These are phyloP conservation scores for Baryphthengus martii DNA, from an alignment of 2,113 vertebrate species.

Conservation along the genomic window DNA sequence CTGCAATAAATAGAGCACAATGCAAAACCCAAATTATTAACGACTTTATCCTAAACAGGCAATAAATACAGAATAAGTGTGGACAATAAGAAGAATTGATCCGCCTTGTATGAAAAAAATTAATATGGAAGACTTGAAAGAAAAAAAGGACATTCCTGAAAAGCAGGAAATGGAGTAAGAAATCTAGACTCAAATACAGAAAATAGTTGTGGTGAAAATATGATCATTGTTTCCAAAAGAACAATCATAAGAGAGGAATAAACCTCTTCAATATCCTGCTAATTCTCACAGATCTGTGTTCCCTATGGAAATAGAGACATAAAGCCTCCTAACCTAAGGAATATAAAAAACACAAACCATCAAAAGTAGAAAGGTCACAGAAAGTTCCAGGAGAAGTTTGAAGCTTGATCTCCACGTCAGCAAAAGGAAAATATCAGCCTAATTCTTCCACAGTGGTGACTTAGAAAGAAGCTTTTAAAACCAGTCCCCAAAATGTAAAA, in stretches of 20 bases:
- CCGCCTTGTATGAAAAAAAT: neutral
- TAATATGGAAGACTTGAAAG: neutral
- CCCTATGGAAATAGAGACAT: conserved; percentile 37
- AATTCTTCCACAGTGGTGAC: conserved; percentile 25
- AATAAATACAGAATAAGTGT: neutral
- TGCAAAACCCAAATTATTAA: neutral
- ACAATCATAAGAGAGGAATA: neutral
- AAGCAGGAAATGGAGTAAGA: neutral
- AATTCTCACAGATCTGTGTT: conserved; percentile 58
- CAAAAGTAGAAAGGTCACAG: conserved; percentile 62
- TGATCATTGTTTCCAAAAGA: conserved; percentile 8
- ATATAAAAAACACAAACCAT: conserved; percentile 47
- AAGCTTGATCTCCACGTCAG: conserved; percentile 54
- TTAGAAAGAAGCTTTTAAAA: conserved; percentile 50
- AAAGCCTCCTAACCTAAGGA: conserved; percentile 31
- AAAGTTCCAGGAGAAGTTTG: conserved; percentile 50
- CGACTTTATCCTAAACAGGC: neutral
- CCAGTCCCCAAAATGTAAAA: conserved; percentile 12
- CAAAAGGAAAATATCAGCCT: conserved; percentile 30
- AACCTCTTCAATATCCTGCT: conserved; percentile 31
- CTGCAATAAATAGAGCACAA: neutral
- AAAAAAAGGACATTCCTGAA: neutral
- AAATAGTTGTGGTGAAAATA: conserved; percentile 2
- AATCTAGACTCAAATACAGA: neutral
- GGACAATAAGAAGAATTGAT: neutral